Evolutionary conservation across 2,888 invertebrate species (phyloP).

Genomic region (Limnephilus rhombicus): DNA sequence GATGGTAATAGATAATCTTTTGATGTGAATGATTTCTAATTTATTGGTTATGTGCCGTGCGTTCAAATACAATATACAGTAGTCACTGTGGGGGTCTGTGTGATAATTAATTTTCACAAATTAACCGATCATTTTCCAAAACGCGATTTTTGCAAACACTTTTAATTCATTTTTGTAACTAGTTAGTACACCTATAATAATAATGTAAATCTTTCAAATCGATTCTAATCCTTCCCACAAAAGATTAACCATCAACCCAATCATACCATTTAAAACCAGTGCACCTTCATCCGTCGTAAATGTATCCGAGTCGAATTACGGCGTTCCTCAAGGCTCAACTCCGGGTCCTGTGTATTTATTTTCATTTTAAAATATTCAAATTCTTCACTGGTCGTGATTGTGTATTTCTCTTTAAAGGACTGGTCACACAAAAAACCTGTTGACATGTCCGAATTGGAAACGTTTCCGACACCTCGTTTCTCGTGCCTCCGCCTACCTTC

Average conservation of each 20-base stretch:
- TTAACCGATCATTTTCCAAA: not conserved
- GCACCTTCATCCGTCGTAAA: not conserved
- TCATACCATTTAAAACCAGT: constrained; percentile 16
- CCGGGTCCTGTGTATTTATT: not conserved
- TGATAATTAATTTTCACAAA: not conserved
- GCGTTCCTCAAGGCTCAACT: not conserved
- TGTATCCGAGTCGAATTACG: not conserved
- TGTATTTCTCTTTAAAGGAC: constrained; percentile 35
- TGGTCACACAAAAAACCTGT: constrained; percentile 50
- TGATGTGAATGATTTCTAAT: not conserved
- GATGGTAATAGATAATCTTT: not conserved
- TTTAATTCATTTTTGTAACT: not conserved
- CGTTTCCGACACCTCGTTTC: constrained; percentile 50
- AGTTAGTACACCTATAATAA: not conserved
- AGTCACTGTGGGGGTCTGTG: not conserved
- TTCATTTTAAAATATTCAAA: not conserved
- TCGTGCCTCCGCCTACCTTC: constrained; percentile 53
- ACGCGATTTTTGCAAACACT: not conserved
- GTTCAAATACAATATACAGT: not conserved
- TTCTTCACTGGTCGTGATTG: not conserved
- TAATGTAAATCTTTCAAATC: not conserved
- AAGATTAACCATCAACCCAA: constrained; percentile 10
- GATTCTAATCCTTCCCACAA: constrained; percentile 6
- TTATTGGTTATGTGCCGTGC: not conserved
- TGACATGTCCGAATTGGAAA: constrained; percentile 59